Evolutionary conservation across 2,888 invertebrate genomes (phyloP).

Genomic region (Spatulosminthurus flaviceps): DNA sequence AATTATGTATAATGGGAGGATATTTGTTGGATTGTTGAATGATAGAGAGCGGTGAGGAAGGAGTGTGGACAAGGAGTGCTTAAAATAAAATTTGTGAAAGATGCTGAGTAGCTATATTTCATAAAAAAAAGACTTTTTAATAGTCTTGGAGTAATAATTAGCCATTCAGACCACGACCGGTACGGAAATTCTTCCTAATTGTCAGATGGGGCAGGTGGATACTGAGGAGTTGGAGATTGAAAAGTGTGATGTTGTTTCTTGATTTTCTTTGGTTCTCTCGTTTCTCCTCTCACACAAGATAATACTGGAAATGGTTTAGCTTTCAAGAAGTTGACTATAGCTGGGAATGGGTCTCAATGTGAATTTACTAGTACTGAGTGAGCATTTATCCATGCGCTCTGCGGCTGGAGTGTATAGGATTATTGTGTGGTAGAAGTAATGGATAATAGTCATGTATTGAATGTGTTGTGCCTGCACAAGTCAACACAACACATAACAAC

Average conservation of each 20-base stretch:
- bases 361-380: slow-evolving; percentile 25
- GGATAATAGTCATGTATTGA: not conserved
- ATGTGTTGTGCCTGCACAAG: slow-evolving; percentile 18
- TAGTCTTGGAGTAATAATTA: slow-evolving; percentile 38
- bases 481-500: slow-evolving; percentile 10
- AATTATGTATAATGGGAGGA: no score
- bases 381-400: no score
- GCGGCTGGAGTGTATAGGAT: no score
- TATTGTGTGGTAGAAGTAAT: slow-evolving; percentile 14
- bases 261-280: no score
- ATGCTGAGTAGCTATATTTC: not conserved
- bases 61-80: not conserved
- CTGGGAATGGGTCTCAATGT: slow-evolving; percentile 37
- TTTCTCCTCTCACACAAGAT: not conserved
- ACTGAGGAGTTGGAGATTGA: slow-evolving; percentile 2
- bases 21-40: not conserved
- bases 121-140: not conserved
- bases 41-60: not conserved
- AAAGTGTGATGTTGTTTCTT: slow-evolving; percentile 23
- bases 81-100: not conserved
- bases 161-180: slow-evolving; percentile 50
- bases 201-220: slow-evolving; percentile 23
- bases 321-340: slow-evolving; percentile 37
- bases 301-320: slow-evolving; percentile 26
- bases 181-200: slow-evolving; percentile 42